Evolutionary conservation across 2,797 vertebrate species (phyloP).

Genomic region (Neomorphus geoffroyi): DNA sequence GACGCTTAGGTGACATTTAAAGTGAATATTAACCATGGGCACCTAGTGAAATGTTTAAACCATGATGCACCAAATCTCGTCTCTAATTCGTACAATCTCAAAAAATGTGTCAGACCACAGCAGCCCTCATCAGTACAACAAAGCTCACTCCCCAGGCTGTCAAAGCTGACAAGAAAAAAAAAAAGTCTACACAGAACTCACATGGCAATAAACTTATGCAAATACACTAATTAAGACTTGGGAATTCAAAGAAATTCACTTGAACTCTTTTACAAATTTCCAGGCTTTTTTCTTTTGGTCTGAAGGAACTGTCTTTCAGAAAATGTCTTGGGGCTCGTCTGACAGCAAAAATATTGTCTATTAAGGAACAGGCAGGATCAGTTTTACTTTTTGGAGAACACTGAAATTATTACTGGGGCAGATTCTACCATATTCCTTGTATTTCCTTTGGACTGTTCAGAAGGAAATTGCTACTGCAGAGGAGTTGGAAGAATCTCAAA

Average conservation of each 20-base stretch:
- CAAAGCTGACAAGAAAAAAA: not conserved
- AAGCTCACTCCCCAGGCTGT: conserved; percentile 11
- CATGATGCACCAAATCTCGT: not conserved
- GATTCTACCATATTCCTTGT: not conserved
- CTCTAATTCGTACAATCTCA: conserved; percentile 2
- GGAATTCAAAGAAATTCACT: conserved; percentile 53
- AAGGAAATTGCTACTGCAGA: not conserved
- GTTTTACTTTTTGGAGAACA: conserved; percentile 29
- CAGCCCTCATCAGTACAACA: not conserved
- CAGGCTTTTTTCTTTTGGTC: not conserved
- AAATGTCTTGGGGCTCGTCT: conserved; percentile 34
- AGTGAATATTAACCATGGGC: not conserved
- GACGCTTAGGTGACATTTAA: not conserved
- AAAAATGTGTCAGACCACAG: not conserved
- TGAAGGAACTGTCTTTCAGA: conserved; percentile 29
- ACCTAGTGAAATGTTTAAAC: not conserved
- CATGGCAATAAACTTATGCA: conserved; percentile 32
- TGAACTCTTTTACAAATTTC: conserved; percentile 18
- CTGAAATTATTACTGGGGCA: conserved; percentile 39
- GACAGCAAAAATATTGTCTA: conserved; percentile 15
- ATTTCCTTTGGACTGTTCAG: not conserved
- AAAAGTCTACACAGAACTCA: not conserved
- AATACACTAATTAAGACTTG: conserved; percentile 61
- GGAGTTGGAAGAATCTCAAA: not conserved
- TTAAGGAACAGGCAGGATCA: not conserved